A percentile compares a stretch with the other conserved stretches of the same genome.
Conservation (phyloP, 2,113 vertebrate species). For the Brienomyrus brachyistius region DNA sequence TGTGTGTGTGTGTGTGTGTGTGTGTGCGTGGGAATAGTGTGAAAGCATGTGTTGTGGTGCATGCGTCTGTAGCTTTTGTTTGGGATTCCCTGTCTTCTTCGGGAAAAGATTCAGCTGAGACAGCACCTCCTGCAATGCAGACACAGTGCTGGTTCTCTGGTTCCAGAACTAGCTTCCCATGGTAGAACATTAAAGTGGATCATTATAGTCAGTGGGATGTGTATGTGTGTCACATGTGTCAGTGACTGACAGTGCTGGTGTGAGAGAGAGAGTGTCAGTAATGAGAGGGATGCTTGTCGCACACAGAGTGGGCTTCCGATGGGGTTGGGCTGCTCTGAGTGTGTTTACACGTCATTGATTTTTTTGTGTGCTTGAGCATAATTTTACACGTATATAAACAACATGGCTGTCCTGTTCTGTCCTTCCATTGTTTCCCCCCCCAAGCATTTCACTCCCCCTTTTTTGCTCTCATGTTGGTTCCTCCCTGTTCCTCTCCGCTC, state of each 20-base stretch:
- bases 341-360: neutral
- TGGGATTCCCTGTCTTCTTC: neutral
- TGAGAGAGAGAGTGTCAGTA: neutral
- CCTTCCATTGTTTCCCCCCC: neutral
- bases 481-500: neutral
- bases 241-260: neutral
- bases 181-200: neutral
- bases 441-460: neutral
- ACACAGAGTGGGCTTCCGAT: neutral
- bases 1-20: no score
- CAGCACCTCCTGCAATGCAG: neutral
- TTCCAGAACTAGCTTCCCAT: neutral
- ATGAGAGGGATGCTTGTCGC: neutral
- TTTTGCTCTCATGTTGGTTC: neutral
- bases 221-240: neutral
- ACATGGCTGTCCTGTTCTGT: neutral
- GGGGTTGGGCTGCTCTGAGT: neutral
- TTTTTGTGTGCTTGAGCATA: neutral
- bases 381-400: neutral
- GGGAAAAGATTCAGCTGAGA: neutral
- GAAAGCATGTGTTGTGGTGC: neutral
- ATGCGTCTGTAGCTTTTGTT: neutral
- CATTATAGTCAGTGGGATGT: neutral
- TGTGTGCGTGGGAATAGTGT: neutral
- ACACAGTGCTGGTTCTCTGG: neutral